Base-by-base conservation (phyloP, 2,113 vertebrate species). In the Sturnus vulgaris region DNA sequence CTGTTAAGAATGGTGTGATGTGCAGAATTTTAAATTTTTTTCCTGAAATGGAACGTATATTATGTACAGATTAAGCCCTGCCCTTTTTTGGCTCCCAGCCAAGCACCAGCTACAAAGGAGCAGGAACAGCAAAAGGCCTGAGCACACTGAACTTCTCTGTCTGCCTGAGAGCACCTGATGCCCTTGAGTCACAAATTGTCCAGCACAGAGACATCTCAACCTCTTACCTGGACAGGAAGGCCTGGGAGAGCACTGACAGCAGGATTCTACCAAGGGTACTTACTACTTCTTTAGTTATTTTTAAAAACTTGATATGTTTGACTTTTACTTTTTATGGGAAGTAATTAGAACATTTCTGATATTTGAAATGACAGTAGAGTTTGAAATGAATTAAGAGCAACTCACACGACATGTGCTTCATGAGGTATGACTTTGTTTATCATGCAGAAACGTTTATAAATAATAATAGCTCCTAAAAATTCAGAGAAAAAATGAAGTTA, bases 51-150 rank as follows among this genome's bases (percentile, higher is more conserved):
- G 93, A 85, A 90, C 1, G 8, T 77, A 66, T 85, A 95, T 94
- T 68, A 79, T 70, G 64, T 81, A n/a, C 52, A 55, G 66, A 93
- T 92, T 80, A 90, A 93, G 93, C 88, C 95, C 93, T 88, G 87
- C 94, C 95, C 92, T 88, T 73, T 69, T 82, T 11, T 94, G 93
- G 79, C 79, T 87, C 57, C n/a, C 60, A 77, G 93, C 93, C 89
- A 93, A 24, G 8, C 85, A 55, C 13, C 47, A 86, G 27, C 82
- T 75, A 40, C 82, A 60, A 59, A 82, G 92, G 76, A 92, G 49
- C 63, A 92, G 89, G 85, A 82, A 28, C 42, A 78, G 56, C 80
- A 81, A 80, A 93, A 93, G 68, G 39, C 50, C 55, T 53, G 73
- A 87, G 59, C 79, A 63, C 68, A 56, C 12, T 57, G 85, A 91